Evolutionary conservation across 2,888 invertebrate species (phyloP).

Genomic region (Parelbella ahira): DNA sequence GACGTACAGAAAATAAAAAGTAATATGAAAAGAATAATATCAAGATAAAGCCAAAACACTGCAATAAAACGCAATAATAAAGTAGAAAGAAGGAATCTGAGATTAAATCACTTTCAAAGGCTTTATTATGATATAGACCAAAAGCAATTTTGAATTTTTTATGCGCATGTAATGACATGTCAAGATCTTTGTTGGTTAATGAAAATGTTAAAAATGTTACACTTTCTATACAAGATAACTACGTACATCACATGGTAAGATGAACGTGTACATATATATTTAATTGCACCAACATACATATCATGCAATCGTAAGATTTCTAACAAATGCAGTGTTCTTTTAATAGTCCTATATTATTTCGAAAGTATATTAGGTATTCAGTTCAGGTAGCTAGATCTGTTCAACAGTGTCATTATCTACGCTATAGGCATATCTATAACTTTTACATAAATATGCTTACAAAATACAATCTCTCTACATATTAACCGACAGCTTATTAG

Average conservation of each 20-base stretch:
- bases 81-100: neutral
- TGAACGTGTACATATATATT: conserved; percentile 3
- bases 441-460: neutral
- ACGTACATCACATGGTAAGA: conserved; percentile 7
- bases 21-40: neutral
- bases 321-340: conserved; percentile 4
- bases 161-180: conserved; percentile 13
- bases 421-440: conserved; percentile 3
- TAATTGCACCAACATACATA: conserved; percentile 5
- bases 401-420: conserved; percentile 18
- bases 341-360: conserved; percentile 4
- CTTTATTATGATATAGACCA: neutral
- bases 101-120: neutral
- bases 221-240: conserved; percentile 9
- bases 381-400: conserved; percentile 3
- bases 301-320: conserved; percentile 15
- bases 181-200: conserved; percentile 9
- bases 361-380: neutral
- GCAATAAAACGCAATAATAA: neutral
- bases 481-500: conserved; percentile 2
- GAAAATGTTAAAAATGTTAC: conserved; percentile 1
- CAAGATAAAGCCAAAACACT: conserved; percentile 1
- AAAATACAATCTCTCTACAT: conserved; percentile 16
- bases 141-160: neutral
- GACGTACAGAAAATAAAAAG: too few relatives aligned